Evolutionary conservation across 2,797 vertebrate genomes (phyloP).

Genomic region (Rhinophrynus dorsalis): DNA sequence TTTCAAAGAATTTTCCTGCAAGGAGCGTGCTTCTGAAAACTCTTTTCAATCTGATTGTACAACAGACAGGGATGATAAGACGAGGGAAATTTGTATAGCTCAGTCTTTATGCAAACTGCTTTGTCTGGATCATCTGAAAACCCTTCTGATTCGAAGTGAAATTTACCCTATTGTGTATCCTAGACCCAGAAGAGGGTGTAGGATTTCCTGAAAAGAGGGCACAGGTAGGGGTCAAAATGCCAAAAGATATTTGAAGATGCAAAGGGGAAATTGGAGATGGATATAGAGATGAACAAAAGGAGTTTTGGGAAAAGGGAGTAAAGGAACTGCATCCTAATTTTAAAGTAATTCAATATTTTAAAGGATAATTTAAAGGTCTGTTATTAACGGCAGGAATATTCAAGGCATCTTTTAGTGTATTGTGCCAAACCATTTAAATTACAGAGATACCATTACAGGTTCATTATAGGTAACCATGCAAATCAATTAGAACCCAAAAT

Average conservation of each 20-base stretch:
- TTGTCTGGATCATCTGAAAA: conserved; percentile 38
- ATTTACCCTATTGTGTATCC: conserved; percentile 42
- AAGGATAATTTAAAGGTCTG: conserved; percentile 40
- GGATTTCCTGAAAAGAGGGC: conserved; percentile 48
- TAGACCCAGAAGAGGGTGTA: conserved; percentile 48
- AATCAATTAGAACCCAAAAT: too few relatives aligned
- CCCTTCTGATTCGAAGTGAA: conserved; percentile 37
- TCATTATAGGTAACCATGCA: too few relatives aligned
- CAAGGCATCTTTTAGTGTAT: conserved; percentile 19
- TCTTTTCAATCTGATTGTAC: conserved; percentile 1
- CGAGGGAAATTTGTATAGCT: conserved; percentile 58
- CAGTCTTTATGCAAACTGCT: conserved; percentile 25
- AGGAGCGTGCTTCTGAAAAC: conserved; percentile 1
- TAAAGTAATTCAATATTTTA: conserved; percentile 40
- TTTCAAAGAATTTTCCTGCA: conserved; percentile 23
- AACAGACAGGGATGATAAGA: conserved; percentile 54
- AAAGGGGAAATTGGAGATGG: conserved; percentile 47
- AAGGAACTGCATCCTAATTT: conserved; percentile 30
- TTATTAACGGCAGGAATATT: conserved; percentile 24
- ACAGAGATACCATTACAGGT: too few relatives aligned
- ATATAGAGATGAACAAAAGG: conserved; percentile 39
- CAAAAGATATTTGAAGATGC: conserved; percentile 45
- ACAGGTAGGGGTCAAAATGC: conserved; percentile 46
- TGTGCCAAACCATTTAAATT: too few relatives aligned
- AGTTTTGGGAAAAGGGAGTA: conserved; percentile 45